phyloP scores from a whole-genome alignment of 2,797 vertebrate genomes.

The Anguilla pacifica region DNA sequence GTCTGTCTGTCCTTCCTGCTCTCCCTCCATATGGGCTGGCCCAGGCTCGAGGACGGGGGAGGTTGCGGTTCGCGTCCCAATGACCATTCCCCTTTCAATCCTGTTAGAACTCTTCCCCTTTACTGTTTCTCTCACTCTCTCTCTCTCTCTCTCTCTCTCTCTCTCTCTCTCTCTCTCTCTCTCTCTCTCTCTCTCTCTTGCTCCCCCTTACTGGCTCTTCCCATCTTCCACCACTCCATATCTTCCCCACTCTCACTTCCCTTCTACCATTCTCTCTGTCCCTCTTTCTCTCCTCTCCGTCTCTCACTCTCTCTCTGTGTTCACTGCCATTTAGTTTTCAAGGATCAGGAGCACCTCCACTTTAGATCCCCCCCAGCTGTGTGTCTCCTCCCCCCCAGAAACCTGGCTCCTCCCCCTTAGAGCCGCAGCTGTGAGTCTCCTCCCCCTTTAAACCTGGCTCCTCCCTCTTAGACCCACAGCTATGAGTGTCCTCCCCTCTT shows the following conservation, averaged over 20 bases:
- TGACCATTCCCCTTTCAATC: not conserved
- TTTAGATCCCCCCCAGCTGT: conserved; percentile 42
- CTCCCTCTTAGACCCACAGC: conserved; percentile 42
- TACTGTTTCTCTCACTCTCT: conserved; percentile 35
- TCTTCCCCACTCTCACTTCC: not conserved
- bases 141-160: conserved; percentile 8
- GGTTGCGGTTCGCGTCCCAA: conserved; percentile 12
- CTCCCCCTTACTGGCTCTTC: not conserved
- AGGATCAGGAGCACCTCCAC: conserved; percentile 33
- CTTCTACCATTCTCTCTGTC: not conserved
- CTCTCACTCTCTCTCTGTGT: conserved; percentile 10
- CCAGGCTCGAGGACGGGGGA: conserved; percentile 10
- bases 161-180: conserved; percentile 31
- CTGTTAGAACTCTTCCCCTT: conserved; percentile 24
- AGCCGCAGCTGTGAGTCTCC: conserved; percentile 50
- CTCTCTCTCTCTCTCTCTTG: not conserved
- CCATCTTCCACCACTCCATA: not conserved
- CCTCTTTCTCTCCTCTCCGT: not conserved
- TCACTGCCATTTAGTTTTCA: conserved; percentile 38
- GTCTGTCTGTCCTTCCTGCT: conserved; percentile 14
- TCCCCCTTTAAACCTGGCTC: conserved; percentile 42
- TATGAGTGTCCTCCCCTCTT: conserved; percentile 52
- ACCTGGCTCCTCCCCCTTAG: conserved; percentile 26
- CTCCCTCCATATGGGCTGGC: not conserved
- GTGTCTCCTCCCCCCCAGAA: not conserved